phyloP scores from a whole-genome alignment of 1,140 invertebrate species.

The Venustaconcha ellipsiformis region DNA sequence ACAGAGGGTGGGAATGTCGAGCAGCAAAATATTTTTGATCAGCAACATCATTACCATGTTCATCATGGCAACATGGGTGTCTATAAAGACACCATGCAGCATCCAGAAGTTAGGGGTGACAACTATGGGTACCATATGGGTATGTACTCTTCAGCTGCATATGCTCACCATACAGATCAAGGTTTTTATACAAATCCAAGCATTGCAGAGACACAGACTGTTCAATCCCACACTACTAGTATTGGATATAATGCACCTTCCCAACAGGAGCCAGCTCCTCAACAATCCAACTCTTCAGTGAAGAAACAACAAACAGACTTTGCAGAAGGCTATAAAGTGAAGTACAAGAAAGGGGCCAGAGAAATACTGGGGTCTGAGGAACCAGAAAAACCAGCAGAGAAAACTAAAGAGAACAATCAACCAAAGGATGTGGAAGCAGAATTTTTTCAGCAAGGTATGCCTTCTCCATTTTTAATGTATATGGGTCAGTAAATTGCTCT shows the following conservation, averaged over 20 bases:
- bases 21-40: background rate
- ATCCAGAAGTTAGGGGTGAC: too few relatives aligned
- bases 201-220: background rate
- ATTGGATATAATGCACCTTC: constrained; percentile 2
- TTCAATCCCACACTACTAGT: background rate
- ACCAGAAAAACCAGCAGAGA: constrained; percentile 2
- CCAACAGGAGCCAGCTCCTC: constrained; percentile 2
- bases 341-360: background rate
- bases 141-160: background rate
- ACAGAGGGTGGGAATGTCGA: constrained; percentile 43
- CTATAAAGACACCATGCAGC: too few relatives aligned
- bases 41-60: constrained; percentile 31
- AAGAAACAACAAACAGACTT: background rate
- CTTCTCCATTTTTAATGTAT: background rate
- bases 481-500: too few relatives aligned
- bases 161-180: constrained; percentile 5
- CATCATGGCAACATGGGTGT: constrained; percentile 2
- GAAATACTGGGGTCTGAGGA: background rate
- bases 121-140: constrained; percentile 5
- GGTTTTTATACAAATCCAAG: too few relatives aligned
- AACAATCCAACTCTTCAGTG: background rate
- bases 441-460: constrained; percentile 37
- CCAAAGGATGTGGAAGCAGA: constrained; percentile 17
- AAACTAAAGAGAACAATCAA: constrained; percentile 1
- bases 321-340: background rate